Base-by-base conservation (phyloP, 2,797 vertebrate species). In the Helicolenus hilgendorfi region DNA sequence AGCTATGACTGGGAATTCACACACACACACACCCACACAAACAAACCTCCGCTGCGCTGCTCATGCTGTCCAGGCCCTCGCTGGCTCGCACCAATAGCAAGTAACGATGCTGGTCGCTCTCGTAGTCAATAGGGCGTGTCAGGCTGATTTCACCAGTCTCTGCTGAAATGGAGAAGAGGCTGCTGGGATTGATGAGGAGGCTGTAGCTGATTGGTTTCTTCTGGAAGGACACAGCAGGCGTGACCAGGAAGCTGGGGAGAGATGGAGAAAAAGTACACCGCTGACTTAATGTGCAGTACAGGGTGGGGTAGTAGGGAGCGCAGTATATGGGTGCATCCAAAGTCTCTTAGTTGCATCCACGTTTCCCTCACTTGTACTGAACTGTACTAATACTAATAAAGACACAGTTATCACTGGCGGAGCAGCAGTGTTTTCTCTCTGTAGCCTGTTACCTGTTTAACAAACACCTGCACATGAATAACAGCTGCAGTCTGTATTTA, bases 111-210 rank as follows among this genome's bases (percentile, higher is more conserved):
- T 98, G 96, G 89, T 98, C 98, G 0, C 87, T 96, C 90, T 98
- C 98, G 38, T 97, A 99, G 97, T 99, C 98, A 49, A 98, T 95
- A 8, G 92, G 93, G 7, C 86, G 97, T 29, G 97, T 98, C 81
- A 99, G 94, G 68, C 97, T 97, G 92, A 98, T 96, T 81, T 97
- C 97, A 20, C 98, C 98, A 0, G 96, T 97, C 85, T 97, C 94
- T 10, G 49, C 49, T 76, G 97, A 93, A 91, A 98, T 97, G 85
- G 93, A 96, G 93, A 98, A 98, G 2, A 98, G 96, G 72, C 97
- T 98, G 89, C 97, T 97, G 86, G 98, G 98, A 93, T 99, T 98
- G 92, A 97, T 98, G 35, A 98, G 88, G 49, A 98, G 97, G 93
- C 96, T 98, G 96, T 98, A 98, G 93, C 89, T 97, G 94, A 98